Conservation (phyloP, 2,888 invertebrate genomes). For the Philaethria dido region DNA sequence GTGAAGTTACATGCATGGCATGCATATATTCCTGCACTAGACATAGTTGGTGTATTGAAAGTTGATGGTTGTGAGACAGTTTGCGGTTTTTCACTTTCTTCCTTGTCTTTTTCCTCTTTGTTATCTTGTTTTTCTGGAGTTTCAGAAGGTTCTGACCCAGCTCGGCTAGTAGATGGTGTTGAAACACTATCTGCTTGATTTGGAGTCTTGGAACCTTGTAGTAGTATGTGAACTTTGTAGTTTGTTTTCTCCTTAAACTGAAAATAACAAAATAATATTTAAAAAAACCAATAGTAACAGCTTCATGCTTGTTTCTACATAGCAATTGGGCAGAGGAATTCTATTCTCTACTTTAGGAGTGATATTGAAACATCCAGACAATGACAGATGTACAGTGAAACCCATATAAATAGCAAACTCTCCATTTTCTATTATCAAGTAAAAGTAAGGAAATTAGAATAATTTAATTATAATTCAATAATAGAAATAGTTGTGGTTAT, state of each 20-base stretch:
- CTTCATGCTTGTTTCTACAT: no score
- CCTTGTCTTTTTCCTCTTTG: constrained; percentile 27
- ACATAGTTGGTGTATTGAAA: constrained; percentile 54
- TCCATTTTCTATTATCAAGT: no score
- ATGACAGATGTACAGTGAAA: no score
- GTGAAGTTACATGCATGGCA: constrained; percentile 87
- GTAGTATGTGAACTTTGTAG: constrained; percentile 86
- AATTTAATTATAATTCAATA: constrained; percentile 12
- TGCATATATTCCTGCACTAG: constrained; percentile 76
- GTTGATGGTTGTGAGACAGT: constrained; percentile 39
- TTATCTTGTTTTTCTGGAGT: constrained; percentile 46
- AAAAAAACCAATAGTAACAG: neutral
- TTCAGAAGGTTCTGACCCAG: constrained; percentile 51
- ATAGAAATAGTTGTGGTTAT: no score
- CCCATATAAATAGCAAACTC: no score
- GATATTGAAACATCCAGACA: no score
- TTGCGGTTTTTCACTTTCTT: constrained; percentile 48
- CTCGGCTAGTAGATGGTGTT: constrained; percentile 60
- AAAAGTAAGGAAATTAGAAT: neutral
- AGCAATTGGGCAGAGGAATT: no score
- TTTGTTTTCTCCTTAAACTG: constrained; percentile 77
- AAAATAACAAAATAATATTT: constrained; percentile 48
- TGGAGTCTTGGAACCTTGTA: constrained; percentile 79
- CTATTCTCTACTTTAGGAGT: no score
- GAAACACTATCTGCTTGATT: constrained; percentile 50